phyloP scores from a whole-genome alignment of 2,888 invertebrate species.

The Drosophila borborema region DNA sequence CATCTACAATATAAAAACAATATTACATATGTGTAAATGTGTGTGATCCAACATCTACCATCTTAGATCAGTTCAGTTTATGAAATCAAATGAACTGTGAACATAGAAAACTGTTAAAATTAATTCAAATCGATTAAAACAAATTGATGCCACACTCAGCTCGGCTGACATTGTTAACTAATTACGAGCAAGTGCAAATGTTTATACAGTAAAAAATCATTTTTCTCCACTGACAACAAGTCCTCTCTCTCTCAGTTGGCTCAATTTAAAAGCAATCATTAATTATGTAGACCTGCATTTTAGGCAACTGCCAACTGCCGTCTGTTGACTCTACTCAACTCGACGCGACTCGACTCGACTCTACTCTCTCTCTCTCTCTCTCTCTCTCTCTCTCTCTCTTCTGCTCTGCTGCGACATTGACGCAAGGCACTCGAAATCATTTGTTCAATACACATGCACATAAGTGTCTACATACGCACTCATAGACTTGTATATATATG shows the following conservation, averaged over 20 bases:
- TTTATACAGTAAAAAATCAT: conserved; percentile 65
- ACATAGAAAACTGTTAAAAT: conserved; percentile 60
- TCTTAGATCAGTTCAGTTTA: background rate
- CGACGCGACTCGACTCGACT: background rate
- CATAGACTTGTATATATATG: background rate
- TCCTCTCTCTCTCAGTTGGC: conserved; percentile 61
- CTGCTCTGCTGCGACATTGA: conserved; percentile 42
- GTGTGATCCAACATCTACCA: background rate
- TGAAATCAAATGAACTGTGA: background rate
- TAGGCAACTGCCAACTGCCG: conserved; percentile 27
- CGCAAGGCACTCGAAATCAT: conserved; percentile 39
- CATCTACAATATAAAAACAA: background rate
- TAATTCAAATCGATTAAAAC: conserved; percentile 79
- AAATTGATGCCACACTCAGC: conserved; percentile 67
- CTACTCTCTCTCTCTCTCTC: conserved; percentile 6
- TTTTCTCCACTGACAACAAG: conserved; percentile 59
- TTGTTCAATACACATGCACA: conserved; percentile 13
- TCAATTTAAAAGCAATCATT: conserved; percentile 84
- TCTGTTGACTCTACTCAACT: conserved; percentile 3
- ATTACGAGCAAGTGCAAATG: conserved; percentile 78
- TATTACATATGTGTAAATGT: background rate
- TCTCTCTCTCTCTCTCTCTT: conserved; percentile 6
- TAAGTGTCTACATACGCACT: background rate
- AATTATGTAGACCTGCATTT: conserved; percentile 76
- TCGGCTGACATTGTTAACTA: conserved; percentile 64